Percentiles rank a stretch among this genome's conserved stretches.
These are phyloP conservation scores for Chamaetylas fuelleborni DNA, from an alignment of 2,113 vertebrate genomes.

Conservation along the genomic window DNA sequence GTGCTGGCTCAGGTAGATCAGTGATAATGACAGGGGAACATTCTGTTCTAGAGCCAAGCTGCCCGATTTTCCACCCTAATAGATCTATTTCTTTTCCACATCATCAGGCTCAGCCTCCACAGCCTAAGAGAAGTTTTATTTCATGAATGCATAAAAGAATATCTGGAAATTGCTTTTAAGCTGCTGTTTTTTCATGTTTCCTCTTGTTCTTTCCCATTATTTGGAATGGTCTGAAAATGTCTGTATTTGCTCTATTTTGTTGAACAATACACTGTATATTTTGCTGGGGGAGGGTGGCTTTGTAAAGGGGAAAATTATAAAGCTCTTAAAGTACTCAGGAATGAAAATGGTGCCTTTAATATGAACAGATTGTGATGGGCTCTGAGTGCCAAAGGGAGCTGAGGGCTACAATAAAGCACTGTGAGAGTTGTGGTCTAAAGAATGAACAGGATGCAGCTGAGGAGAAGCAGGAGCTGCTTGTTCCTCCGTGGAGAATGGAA, in stretches of 20 bases:
- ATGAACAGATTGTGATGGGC: neutral
- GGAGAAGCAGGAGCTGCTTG: neutral
- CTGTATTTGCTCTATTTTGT: neutral
- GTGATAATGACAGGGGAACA: neutral
- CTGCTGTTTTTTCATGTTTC: neutral
- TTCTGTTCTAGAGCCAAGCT: neutral
- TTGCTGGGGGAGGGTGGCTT: neutral
- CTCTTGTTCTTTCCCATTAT: neutral
- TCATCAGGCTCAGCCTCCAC: neutral
- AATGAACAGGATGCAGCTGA: neutral
- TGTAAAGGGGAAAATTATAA: neutral
- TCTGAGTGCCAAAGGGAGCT: neutral
- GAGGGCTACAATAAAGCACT: neutral
- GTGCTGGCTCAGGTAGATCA: neutral
- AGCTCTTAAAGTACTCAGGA: neutral
- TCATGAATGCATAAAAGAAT: neutral
- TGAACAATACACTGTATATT: neutral
- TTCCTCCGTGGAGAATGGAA: neutral
- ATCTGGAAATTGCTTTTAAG: neutral
- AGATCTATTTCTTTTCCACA: neutral
- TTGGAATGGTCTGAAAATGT: neutral
- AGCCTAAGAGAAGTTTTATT: neutral
- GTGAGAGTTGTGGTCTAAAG: neutral
- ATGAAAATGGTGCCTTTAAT: neutral
- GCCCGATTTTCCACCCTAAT: neutral